phyloP scores from a whole-genome alignment of 2,797 vertebrate genomes.

The Pelobates cultripes region DNA sequence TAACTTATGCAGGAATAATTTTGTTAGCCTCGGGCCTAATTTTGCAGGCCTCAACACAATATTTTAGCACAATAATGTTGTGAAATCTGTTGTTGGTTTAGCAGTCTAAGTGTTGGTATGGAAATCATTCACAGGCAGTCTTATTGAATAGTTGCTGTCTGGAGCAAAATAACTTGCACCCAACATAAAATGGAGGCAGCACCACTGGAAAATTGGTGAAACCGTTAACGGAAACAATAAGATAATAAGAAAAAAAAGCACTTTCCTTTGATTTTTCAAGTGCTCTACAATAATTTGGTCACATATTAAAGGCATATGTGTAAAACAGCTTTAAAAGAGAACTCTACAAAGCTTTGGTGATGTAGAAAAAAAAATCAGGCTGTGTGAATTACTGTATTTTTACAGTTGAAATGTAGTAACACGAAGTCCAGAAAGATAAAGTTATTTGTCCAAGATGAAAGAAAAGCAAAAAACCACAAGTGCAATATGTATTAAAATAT shows the following conservation, averaged over 20 bases:
- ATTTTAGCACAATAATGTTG: slow-evolving; percentile 39
- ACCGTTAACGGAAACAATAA: not conserved
- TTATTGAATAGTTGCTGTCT: slow-evolving; percentile 29
- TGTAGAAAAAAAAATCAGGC: not conserved
- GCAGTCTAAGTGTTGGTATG: slow-evolving; percentile 36
- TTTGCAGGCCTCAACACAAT: slow-evolving; percentile 22
- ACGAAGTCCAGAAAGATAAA: slow-evolving; percentile 15
- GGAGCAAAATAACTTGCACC: slow-evolving; percentile 9
- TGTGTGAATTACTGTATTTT: not conserved
- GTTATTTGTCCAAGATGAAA: slow-evolving; percentile 16
- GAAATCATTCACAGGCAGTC: slow-evolving; percentile 11
- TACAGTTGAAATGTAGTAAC: not conserved
- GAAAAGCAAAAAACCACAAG: not conserved
- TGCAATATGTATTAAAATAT: not conserved
- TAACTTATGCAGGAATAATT: slow-evolving; percentile 29
- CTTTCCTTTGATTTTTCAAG: not conserved
- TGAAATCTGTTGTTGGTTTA: slow-evolving; percentile 46
- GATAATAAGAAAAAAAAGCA: slow-evolving; percentile 1
- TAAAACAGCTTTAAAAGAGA: not conserved
- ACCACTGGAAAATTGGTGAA: not conserved
- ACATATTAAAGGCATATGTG: slow-evolving; percentile 4
- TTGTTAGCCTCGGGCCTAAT: slow-evolving; percentile 28
- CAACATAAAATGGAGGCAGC: not conserved
- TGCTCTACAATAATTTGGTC: not conserved
- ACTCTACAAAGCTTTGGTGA: not conserved